Base-by-base conservation (phyloP, 2,113 vertebrate genomes). In the Capreolus pygargus region DNA sequence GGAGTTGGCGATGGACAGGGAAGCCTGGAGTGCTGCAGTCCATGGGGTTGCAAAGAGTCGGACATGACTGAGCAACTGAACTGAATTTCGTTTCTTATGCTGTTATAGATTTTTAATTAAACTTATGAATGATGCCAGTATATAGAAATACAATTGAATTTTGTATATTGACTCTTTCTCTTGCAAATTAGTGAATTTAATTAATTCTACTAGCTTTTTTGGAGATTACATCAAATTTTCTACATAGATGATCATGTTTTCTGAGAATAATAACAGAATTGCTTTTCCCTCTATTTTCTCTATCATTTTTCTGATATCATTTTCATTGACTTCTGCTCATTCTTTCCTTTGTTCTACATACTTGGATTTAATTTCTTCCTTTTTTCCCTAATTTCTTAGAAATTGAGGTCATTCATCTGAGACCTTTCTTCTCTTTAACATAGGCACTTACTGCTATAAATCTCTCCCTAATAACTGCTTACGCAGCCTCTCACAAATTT, bases 11-110 rank as follows among this genome's bases (percentile, higher is more conserved):
- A 70, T 70, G n/a, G 64, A 36, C 64, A 70, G 19, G 1, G 64
- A 70, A n/a, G 8, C 1, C 64, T n/a, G n/a, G 64, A 0, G 4
- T 70, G n/a, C 64, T 36, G 17, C 4, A 70, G 19, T 70, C n/a
- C n/a, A 6, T 12, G n/a, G 64, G 19, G 9, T 12, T 36, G n/a
- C 64, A 70, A 11, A 36, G 64, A 70, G n/a, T 21, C 0, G 0
- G 64, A 70, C 17, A 6, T 21, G n/a, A 36, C 17, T 36, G 17
- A 36, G n/a, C 0, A 2, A 36, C n/a, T 36, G 67, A 70, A 70
- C 67, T 39, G 10, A 70, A 87, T 39, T 70, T 70, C 10, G 12
- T 13, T 70, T 79, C 61, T 57, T 58, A 91, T 25, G 7, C 6
- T 92, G 10, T 82, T 76, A 83, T 25, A 52, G 36, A 79, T 55